Evolutionary conservation across 2,113 vertebrate genomes (phyloP).

Genomic region (Suncus etruscus): DNA sequence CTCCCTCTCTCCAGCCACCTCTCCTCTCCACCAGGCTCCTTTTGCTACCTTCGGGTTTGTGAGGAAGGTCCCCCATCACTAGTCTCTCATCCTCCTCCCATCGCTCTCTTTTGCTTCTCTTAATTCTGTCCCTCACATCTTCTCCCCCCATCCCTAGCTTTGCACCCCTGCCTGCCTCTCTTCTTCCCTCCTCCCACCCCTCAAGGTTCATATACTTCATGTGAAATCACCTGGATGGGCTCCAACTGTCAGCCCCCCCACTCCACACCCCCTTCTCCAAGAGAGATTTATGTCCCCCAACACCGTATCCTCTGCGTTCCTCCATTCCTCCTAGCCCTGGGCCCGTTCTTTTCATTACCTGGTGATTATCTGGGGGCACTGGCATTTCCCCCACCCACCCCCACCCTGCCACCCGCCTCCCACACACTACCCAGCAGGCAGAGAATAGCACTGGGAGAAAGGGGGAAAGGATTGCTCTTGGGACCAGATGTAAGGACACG

Average conservation of each 20-base stretch:
- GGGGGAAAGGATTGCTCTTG: conserved; percentile 61
- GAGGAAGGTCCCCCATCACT: too few species aligned
- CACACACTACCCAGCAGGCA: conserved; percentile 74
- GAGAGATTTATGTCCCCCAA: conserved; percentile 79
- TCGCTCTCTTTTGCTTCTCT: too few species aligned
- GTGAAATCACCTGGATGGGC: conserved; percentile 80
- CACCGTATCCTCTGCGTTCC: conserved; percentile 69
- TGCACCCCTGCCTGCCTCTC: conserved; percentile 54
- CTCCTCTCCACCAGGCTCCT: too few species aligned
- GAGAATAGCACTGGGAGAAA: conserved; percentile 61
- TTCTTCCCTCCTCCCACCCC: conserved; percentile 55
- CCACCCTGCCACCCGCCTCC: conserved; percentile 41
- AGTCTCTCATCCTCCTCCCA: too few species aligned
- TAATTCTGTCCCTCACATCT: too few species aligned
- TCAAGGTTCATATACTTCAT: conserved; percentile 73
- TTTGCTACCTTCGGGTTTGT: too few species aligned
- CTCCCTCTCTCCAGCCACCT: too few species aligned
- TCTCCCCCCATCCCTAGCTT: background rate
- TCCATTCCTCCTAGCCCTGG: conserved; percentile 73
- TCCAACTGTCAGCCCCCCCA: conserved; percentile 72
- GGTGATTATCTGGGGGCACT: conserved; percentile 81
- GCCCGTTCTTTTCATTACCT: conserved; percentile 81
- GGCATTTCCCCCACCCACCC: conserved; percentile 68
- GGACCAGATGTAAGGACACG: conserved; percentile 77
- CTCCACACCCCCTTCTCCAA: conserved; percentile 46